Base-by-base conservation (phyloP, 2,797 vertebrate species). In the Siniperca scherzeri region DNA sequence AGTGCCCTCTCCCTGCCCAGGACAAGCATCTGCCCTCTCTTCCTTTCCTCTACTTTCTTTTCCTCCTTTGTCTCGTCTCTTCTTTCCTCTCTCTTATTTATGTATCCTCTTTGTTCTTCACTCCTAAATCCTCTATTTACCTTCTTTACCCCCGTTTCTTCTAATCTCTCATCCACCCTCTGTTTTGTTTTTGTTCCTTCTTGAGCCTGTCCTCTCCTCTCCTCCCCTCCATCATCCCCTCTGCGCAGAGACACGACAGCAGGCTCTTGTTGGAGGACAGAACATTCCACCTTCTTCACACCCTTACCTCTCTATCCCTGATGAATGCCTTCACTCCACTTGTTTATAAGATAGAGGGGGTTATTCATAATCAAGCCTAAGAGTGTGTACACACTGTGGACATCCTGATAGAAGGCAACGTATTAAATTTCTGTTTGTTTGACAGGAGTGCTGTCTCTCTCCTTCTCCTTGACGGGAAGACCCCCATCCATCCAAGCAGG, bases 381-480 rank as follows among this genome's bases (percentile, higher is more conserved):
- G 96, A 97, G 96, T 97, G 96, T 97, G 96, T 98, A 98, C 96
- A 98, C 97, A 97, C 94, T 95, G 94, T 94, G 96, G 96, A 97
- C 97, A 96, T 96, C 96, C 96, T 95, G 96, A 97, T 95, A 97
- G 96, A 97, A 96, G 95, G 94, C 95, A 87, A 96, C 95, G 93
- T 97, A 97, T 97, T 98, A 95, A 96, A 98, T 98, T 97, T 97
- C 96, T 96, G 95, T 96, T 97, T 98, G 98, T 98, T 98, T 99
- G 98, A 98, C 98, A 98, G 96, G 96, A 97, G 95, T 93, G 96
- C 97, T 97, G 95, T 97, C 96, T 97, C 96, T 96, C 96, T 97
- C 94, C 96, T 95, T 95, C 95, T 94, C 94, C 85, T 94, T 95
- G 96, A 97, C 96, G 96, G 96, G 97, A 97, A 98, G 96, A 97